Conservation (phyloP, 2,888 invertebrate genomes). For the Keiferia lycopersicella region DNA sequence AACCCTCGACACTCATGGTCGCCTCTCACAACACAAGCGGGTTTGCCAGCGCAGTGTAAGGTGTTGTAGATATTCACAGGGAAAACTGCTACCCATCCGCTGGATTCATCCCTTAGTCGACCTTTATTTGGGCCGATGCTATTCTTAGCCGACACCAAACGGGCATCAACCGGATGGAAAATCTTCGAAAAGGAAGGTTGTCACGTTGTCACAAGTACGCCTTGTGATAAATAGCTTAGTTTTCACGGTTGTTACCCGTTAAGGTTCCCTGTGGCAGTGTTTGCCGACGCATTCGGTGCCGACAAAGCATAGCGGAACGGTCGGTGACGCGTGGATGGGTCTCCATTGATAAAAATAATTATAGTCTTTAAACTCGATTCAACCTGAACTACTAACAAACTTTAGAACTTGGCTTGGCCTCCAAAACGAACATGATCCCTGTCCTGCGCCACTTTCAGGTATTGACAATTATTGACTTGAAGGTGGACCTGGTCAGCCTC, state of each 20-base stretch:
- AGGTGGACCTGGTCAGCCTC: too few relatives aligned
- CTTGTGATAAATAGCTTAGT: slow-evolving; percentile 16
- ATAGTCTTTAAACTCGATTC: slow-evolving; percentile 16
- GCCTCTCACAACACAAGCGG: too few relatives aligned
- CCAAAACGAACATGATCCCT: too few relatives aligned
- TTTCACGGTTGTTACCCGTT: slow-evolving; percentile 16
- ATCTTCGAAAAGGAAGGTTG: slow-evolving; percentile 16
- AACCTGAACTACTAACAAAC: too few relatives aligned
- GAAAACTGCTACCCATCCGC: too few relatives aligned
- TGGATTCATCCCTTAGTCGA: too few relatives aligned
- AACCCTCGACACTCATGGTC: not conserved
- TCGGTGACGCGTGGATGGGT: slow-evolving; percentile 60
- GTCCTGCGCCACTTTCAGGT: too few relatives aligned
- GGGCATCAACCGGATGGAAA: not conserved
- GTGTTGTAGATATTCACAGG: too few relatives aligned
- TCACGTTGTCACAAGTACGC: slow-evolving; percentile 4
- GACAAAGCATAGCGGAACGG: slow-evolving; percentile 54
- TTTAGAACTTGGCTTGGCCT: too few relatives aligned
- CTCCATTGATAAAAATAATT: slow-evolving; percentile 74
- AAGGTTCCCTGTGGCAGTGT: slow-evolving; percentile 28
- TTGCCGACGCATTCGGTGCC: slow-evolving; percentile 42
- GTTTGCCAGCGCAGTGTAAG: too few relatives aligned
- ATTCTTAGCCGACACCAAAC: not conserved
- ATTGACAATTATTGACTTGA: too few relatives aligned
- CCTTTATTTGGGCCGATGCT: not conserved